Base-by-base conservation (phyloP, 2,888 invertebrate genomes). In the Ceraclea dissimilis region DNA sequence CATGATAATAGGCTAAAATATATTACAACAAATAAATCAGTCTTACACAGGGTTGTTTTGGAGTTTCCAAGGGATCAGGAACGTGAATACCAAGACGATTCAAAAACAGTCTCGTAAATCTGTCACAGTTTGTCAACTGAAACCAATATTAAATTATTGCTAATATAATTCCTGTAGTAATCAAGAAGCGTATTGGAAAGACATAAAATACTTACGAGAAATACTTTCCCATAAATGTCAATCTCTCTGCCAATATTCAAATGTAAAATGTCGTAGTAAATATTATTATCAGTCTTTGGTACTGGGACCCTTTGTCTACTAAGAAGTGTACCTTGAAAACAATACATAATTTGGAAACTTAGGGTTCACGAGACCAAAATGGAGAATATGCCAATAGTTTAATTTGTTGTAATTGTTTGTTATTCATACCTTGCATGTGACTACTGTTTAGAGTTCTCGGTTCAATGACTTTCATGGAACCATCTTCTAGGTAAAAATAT, bases 401-500 rank as follows among this genome's bases (percentile, higher is more conserved):
- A n/a, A n/a, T n/a, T n/a, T n/a, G n/a, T n/a, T 31, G 6, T 31
- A 31, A 31, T 11, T 31, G 31, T 6, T 31, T 6, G 31, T 31
- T 8, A 31, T 31, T 11, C 11, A 31, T 70, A 85, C 93, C 93
- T 81, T 93, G 93, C 33, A 85, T 82, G 63, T 91, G 79, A 2
- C 93, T 93, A 65, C 92, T 90, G 67, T 94, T 94, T 52, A 84
- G 82, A 8, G 87, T 81, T 66, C 82, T 80, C 0, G 92, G 92
- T 68, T 95, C 94, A 62, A 74, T 71, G 2, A 95, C 87, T 74
- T 93, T 91, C 63, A 95, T 85, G 1, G 94, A 93, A 16, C 92
- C 93, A 71, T 96, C 94, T 73, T 95, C 94, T 46, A 95, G 77
- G 66, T 85, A 94, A 68, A 89, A 94, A 63, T 84, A 87, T 54